These are phyloP conservation scores for Empidonax traillii DNA, from an alignment of 2,113 vertebrate species.

Conservation along the genomic window DNA sequence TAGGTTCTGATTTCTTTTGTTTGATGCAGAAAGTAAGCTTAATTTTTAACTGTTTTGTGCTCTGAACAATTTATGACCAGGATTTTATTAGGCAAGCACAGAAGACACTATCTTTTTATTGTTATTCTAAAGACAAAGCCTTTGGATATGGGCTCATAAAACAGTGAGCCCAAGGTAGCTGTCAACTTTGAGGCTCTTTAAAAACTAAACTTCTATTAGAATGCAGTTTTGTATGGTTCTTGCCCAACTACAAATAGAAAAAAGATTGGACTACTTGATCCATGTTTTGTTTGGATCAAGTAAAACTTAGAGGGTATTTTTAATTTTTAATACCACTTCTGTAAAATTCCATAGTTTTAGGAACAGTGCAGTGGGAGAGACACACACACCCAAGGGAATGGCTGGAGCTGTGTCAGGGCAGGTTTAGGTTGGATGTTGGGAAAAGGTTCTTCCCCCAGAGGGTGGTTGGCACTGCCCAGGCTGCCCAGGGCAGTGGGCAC, in stretches of 20 bases:
- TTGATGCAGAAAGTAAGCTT: neutral
- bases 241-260: neutral
- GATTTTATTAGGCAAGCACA: neutral
- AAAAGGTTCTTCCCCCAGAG: neutral
- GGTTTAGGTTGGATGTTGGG: neutral
- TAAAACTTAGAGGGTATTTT: neutral
- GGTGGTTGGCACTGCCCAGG: neutral
- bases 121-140: neutral
- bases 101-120: neutral
- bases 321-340: neutral
- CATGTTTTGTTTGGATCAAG: neutral
- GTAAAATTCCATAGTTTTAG: neutral
- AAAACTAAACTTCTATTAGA: neutral
- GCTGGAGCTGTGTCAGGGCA: neutral
- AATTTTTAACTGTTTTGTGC: neutral
- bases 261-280: neutral
- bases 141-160: neutral
- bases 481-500: neutral
- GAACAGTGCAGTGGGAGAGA: neutral
- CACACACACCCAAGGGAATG: neutral
- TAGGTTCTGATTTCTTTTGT: neutral
- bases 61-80: neutral
- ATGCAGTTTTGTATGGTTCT: neutral
- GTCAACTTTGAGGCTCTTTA: neutral
- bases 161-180: neutral